Evolutionary conservation across 1,140 invertebrate species (phyloP), one percentile per base, ranked within the genome.

Genomic region (Homalodisca vitripennis): DNA sequence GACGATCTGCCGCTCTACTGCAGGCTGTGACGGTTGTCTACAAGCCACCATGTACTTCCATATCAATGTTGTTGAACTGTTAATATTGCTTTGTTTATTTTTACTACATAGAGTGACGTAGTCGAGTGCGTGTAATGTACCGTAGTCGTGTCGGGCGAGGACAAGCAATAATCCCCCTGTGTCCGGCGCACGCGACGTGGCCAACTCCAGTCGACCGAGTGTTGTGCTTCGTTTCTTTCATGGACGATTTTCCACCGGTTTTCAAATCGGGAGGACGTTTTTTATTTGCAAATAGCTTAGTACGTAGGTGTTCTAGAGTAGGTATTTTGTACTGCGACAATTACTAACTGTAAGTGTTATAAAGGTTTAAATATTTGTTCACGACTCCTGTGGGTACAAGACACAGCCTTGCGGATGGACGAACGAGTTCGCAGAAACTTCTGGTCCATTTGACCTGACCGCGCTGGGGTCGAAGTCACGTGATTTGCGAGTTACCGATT

Each of bases 1-100:
- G 24, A 65, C 24, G 31, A 26, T 31, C 46, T 26, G 24, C n/a
- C n/a, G n/a, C 46, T 51, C 31, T 29, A 22, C 22, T 32, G 51
- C 30, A 3, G 53, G 53, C 48, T 67, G 66, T 67, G 48, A 67
- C 22, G 3, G 20, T 29, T 20, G 20, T 20, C 34, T 34, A 68
- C 17, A 63, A 26, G 60, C 31, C 34, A 31, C 29, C n/a, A n/a
- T 63, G 57, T 68, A 68, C 67, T 68, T 68, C 67, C 67, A 68
- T 68, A 68, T 68, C 67, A 68, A 60, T 68, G 67, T 68, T 68
- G 53, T 60, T 68, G 31, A 68, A 66, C 34, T 68, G 67, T 68
- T 68, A 55, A 53, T 68, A 55, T 68, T 31, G 67, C 67, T 68
- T 60, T 17, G 34, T 68, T 68, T 31, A 31, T 68, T 68, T 67